Conservation (phyloP, 2,113 vertebrate genomes). For the Thunnus thynnus region DNA sequence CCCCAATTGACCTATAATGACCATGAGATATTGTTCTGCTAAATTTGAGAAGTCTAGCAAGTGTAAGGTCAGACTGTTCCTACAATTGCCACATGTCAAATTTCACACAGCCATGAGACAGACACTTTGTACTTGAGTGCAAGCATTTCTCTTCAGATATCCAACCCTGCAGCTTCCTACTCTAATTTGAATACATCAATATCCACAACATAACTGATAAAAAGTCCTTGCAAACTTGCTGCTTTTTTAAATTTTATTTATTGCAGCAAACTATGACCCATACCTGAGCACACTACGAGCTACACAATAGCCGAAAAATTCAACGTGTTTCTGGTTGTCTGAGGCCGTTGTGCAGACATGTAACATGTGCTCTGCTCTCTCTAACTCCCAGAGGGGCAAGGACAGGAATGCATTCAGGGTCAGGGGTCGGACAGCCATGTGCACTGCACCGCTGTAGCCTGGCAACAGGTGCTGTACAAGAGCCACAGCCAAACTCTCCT, state of each 20-base stretch:
- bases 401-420: slow-evolving; percentile 72
- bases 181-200: slow-evolving; percentile 19
- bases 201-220: not conserved
- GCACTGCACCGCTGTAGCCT: slow-evolving; percentile 64
- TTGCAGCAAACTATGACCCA: not conserved
- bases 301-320: not conserved
- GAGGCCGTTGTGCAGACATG: slow-evolving; percentile 57
- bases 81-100: slow-evolving; percentile 56
- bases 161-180: slow-evolving; percentile 24
- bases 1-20: slow-evolving; percentile 64
- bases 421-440: slow-evolving; percentile 66
- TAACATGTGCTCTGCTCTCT: slow-evolving; percentile 66
- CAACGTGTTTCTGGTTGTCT: slow-evolving; percentile 33
- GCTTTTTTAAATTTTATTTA: not conserved
- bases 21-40: slow-evolving; percentile 66
- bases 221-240: not conserved
- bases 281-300: not conserved
- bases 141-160: slow-evolving; percentile 49
- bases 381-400: slow-evolving; percentile 61
- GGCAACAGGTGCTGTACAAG: slow-evolving; percentile 76
- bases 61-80: slow-evolving; percentile 57
- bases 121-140: slow-evolving; percentile 41
- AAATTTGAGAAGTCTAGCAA: slow-evolving; percentile 61
- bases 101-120: slow-evolving; percentile 66
- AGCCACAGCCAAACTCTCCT: slow-evolving; percentile 10